Evolutionary conservation across 2,113 vertebrate genomes (phyloP).

Genomic region (human (Homo sapiens)): GRCh38 chr4:177835001-177835500

Average conservation of each 20-base stretch:
- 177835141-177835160: background rate
- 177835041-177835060: background rate
- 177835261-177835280: conserved; percentile 8
- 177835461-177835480: background rate
- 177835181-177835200: background rate
- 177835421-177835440: background rate
- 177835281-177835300: background rate
- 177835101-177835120: background rate
- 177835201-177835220: background rate
- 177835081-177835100: conserved; percentile 1
- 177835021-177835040: conserved; percentile 10
- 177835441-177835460: background rate
- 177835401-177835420: conserved; percentile 18
- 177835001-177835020: conserved; percentile 45
- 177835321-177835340: background rate
- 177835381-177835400: conserved; percentile 4
- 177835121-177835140: conserved; percentile 44
- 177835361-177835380: background rate
- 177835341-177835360: background rate
- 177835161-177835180: background rate
- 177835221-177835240: background rate
- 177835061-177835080: conserved; percentile 11
- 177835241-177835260: background rate
- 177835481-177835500: background rate
- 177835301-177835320: background rate